These are phyloP conservation scores for Lipotes vexillifer DNA, from an alignment of 2,113 vertebrate genomes.

Conservation along the genomic window DNA sequence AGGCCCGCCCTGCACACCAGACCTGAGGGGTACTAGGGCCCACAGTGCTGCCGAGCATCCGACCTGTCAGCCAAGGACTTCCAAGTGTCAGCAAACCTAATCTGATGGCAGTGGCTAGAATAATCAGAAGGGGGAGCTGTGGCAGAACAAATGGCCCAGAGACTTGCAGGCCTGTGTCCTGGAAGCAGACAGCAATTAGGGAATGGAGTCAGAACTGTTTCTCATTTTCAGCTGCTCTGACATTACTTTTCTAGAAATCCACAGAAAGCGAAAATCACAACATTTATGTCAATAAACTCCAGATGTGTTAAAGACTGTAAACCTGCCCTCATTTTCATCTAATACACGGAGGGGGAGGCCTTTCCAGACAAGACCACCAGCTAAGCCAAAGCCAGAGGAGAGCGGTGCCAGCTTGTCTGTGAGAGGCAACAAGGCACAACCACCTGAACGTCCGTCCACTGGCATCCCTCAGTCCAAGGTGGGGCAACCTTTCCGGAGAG, in stretches of 20 bases:
- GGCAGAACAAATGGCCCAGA: neutral
- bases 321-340: neutral
- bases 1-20: neutral
- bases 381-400: neutral
- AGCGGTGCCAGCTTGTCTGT: neutral
- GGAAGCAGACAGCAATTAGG: neutral
- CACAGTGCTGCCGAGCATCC: too few relatives aligned
- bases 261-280: neutral
- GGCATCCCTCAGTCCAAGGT: too few relatives aligned
- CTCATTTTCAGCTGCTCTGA: neutral
- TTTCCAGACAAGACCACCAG: neutral
- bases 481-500: neutral
- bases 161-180: fast-evolving
- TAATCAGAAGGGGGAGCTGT: neutral
- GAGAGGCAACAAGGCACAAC: neutral
- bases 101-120: neutral
- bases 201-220: neutral
- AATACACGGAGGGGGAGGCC: neutral
- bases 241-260: neutral
- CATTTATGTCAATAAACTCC: neutral
- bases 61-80: neutral
- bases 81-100: neutral
- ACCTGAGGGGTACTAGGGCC: neutral
- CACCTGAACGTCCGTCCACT: fast-evolving
- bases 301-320: neutral